These are phyloP conservation scores for Brachymystax lenok DNA, from an alignment of 2,797 vertebrate species.

Conservation along the genomic window DNA sequence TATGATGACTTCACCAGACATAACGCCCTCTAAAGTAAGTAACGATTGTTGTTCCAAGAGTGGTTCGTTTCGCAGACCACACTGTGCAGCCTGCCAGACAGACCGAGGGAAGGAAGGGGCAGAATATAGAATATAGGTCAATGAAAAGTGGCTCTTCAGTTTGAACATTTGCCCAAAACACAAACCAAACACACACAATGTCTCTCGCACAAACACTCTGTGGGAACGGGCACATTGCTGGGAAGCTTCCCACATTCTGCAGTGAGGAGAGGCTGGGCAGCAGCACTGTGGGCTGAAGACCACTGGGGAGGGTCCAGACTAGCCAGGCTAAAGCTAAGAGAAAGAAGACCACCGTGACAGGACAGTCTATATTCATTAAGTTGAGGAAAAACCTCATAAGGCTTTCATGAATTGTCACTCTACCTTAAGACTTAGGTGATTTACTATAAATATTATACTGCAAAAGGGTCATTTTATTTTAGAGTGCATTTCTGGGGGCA, in stretches of 20 bases:
- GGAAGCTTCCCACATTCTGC: slow-evolving; percentile 51
- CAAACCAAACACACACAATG: neutral
- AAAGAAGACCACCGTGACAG: slow-evolving; percentile 46
- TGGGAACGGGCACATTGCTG: slow-evolving; percentile 27
- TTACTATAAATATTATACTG: neutral
- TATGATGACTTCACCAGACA: slow-evolving; percentile 3
- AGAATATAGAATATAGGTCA: slow-evolving; percentile 43
- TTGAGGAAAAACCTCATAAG: neutral
- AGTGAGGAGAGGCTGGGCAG: slow-evolving; percentile 23
- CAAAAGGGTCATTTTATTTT: slow-evolving; percentile 21
- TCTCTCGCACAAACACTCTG: neutral
- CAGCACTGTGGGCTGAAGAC: slow-evolving; percentile 33
- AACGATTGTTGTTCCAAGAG: neutral
- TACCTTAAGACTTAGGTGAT: neutral
- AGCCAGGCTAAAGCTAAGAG: slow-evolving; percentile 45
- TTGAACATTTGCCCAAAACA: slow-evolving; percentile 30
- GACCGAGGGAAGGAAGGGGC: slow-evolving; percentile 23
- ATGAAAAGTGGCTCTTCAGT: slow-evolving; percentile 24
- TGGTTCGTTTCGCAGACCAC: slow-evolving; percentile 6
- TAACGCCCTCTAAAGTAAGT: slow-evolving; percentile 21
- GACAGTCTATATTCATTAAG: slow-evolving; percentile 4
- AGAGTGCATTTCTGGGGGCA: neutral
- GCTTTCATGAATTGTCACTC: neutral
- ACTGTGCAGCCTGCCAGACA: slow-evolving; percentile 2
- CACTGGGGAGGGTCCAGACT: slow-evolving; percentile 6